Conservation (phyloP, 2,797 vertebrate genomes). For the Falco concolor region DNA sequence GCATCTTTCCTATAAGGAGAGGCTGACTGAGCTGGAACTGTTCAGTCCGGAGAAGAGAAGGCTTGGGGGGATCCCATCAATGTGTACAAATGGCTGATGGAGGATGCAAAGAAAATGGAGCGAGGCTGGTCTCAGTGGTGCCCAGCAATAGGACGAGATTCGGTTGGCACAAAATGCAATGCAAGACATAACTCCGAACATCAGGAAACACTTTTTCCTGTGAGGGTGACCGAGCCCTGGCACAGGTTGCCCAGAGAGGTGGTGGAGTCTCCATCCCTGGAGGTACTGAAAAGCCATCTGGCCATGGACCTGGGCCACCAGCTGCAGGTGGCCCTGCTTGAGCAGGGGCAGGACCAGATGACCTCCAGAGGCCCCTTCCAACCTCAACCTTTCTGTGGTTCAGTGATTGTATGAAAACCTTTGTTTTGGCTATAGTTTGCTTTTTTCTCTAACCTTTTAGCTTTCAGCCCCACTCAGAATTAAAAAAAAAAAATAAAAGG, state of each 20-base stretch:
- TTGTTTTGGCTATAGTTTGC: not conserved
- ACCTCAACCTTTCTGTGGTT: not conserved
- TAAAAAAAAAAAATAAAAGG: not conserved
- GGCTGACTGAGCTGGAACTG: too few relatives aligned
- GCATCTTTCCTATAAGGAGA: not conserved
- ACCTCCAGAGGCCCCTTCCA: not conserved
- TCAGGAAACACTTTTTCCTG: not conserved
- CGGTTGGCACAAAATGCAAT: not conserved
- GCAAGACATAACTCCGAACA: not conserved
- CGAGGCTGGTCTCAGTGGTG: not conserved
- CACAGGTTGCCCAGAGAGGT: not conserved
- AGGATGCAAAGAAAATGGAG: not conserved
- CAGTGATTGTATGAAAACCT: not conserved
- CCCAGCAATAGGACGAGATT: not conserved
- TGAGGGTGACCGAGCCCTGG: not conserved
- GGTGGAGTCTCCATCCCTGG: not conserved
- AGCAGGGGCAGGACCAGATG: not conserved
- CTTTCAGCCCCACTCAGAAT: not conserved
- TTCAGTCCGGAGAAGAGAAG: not conserved
- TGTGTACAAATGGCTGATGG: not conserved
- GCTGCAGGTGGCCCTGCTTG: not conserved
- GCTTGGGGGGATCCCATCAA: not conserved
- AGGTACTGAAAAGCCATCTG: not conserved
- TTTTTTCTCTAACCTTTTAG: not conserved
- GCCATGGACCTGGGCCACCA: not conserved